Base-by-base conservation (phyloP, 2,888 invertebrate genomes). In the Himalopsyche anomala region DNA sequence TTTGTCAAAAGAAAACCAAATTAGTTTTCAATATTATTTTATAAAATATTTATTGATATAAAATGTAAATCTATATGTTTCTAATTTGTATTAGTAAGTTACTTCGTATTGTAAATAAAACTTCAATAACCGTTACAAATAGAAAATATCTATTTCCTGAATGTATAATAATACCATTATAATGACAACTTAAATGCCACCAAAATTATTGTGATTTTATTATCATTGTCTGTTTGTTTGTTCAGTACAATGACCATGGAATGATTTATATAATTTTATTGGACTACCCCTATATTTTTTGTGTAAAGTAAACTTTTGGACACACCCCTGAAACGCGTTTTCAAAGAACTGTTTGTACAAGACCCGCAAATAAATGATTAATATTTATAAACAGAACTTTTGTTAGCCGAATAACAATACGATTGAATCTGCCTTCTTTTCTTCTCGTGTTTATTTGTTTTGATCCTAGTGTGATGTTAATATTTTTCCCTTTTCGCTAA, bases 281-380 rank as follows among this genome's bases (percentile, higher is more conserved):
- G 69, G 55, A 36, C 80, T 56, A 80, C 83, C 85, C 85, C 83
- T 28, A 74, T 45, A 79, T 45, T 45, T 28, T 74, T 28, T 62
- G 62, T 81, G 11, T 19, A 19, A 62, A 62, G 62, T 62, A 62
- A 19, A 62, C 62, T 62, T 62, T 62, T 62, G 19, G 62, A 62
- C 62, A 62, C 62, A 62, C 62, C 62, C 62, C 62, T 62, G 62
- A 62, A 19, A 19, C 62, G 62, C 62, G n/a, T 19, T 62, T 62
- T 62, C 62, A 62, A 62, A 62, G 19, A 62, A 11, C 62, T 62
- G 62, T 62, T 62, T 62, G 62, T 5, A 62, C 62, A 62, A 11
- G 19, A 62, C 28, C 62, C 62, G 62, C 87, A 86, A 86, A 86
- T 86, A 87, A 85, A 87, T 86, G 81, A 86, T 87, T 80, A 87